Percentiles rank a stretch among this genome's conserved stretches.
These are phyloP conservation scores for Camelus bactrianus DNA, from an alignment of 2,113 vertebrate species.

Conservation along the genomic window DNA sequence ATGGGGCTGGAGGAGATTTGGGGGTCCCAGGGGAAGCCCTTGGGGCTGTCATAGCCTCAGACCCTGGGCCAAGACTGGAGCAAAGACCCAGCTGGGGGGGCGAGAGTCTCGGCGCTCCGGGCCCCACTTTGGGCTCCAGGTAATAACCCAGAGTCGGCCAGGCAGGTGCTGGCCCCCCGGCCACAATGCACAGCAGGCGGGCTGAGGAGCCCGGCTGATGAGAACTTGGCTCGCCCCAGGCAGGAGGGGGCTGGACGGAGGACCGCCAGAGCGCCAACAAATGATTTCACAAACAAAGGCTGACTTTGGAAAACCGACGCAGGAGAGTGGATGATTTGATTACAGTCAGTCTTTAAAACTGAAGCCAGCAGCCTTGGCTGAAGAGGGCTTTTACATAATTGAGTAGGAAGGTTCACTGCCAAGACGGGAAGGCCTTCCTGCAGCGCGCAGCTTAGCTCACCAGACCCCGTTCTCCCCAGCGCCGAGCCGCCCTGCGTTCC, in stretches of 20 bases:
- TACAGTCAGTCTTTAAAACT: constrained; percentile 55
- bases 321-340: constrained; percentile 74
- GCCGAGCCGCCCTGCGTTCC: not conserved
- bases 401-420: not conserved
- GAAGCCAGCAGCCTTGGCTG: constrained; percentile 65
- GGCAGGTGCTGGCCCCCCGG: not conserved
- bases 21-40: not conserved
- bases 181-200: not conserved
- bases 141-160: rapidly evolving
- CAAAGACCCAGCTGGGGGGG: not conserved
- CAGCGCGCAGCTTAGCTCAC: not conserved
- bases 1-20: not conserved
- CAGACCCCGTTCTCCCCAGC: not conserved
- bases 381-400: constrained; percentile 50
- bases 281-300: constrained; percentile 65
- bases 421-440: not conserved
- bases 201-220: not conserved
- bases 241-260: not conserved
- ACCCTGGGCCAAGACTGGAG: not conserved
- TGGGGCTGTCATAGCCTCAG: not conserved
- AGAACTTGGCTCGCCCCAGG: not conserved
- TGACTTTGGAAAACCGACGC: constrained; percentile 52
- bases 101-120: not conserved
- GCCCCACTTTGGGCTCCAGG: not conserved
- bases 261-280: not conserved